Evolutionary conservation across 2,888 invertebrate genomes (phyloP), one percentile per base, ranked within the genome.

Genomic region (Pollenia amentaria): DNA sequence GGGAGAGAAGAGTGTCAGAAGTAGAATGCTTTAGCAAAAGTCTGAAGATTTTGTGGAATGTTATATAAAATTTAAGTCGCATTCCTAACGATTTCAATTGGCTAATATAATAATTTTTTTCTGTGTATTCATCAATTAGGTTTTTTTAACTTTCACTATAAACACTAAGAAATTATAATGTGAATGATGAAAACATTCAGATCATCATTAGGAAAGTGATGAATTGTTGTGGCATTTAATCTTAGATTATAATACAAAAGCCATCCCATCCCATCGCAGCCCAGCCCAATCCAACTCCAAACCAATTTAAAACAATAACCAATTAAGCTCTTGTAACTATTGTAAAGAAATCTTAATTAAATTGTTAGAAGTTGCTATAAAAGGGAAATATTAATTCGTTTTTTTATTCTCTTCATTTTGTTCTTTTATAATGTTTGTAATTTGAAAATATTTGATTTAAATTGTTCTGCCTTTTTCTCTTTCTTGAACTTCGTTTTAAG

Each of bases 171-270:
- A 65, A 73, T 18, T n/a, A 38, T 51, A 44, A 76, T 48, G 72
- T 18, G 55, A 40, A 60, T 69, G 55, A n/a, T 80, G 76, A 78
- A 77, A 53, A 67, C 81, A 53, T 48, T 76, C 48, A 60, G 53
- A 55, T 16, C 48, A 62, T 76, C 70, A 70, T 84, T 80, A 84
- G 70, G 18, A 70, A 80, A 65, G 72, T 85, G 85, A 85, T 85
- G 76, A 76, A 85, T 80, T 57, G 70, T 57, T 44, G 51, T 60
- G 48, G 18, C 48, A 40, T 51, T 75, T 46, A 40, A 65, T 21
- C 55, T 42, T 16, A n/a, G 64, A 67, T 29, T 57, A 38, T 16
- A 7, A 55, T n/a, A 60, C n/a, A 40, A 14, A 60, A 60, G n/a
- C 14, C n/a, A 16, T 11, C 16, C 3, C 29, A 46, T n/a, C 18